Conservation (phyloP, 2,113 vertebrate genomes). For the Pituophis catenifer region DNA sequence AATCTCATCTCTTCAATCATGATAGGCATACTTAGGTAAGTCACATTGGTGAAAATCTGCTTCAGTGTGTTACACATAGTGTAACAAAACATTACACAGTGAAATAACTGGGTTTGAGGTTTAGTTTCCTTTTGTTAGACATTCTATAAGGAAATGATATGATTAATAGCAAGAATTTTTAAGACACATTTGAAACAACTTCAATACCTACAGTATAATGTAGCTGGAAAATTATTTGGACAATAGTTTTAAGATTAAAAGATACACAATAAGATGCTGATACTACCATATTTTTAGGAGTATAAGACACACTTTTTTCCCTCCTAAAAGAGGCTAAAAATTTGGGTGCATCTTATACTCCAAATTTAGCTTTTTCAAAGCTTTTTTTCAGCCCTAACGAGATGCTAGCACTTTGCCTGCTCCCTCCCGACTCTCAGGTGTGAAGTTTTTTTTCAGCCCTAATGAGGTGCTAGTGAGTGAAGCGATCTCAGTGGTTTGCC, state of each 20-base stretch:
- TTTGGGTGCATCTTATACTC: no score
- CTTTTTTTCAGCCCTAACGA: no score
- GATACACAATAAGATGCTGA: neutral
- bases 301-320: no score
- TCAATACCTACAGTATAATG: neutral
- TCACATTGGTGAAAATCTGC: neutral
- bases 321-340: no score
- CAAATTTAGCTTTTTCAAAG: no score
- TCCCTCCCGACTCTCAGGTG: no score
- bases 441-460: no score
- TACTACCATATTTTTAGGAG: neutral
- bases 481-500: no score
- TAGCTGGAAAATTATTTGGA: neutral
- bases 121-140: neutral
- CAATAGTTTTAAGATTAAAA: neutral
- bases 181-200: neutral
- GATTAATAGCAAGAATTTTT: neutral
- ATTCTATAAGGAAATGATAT: neutral
- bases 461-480: no score
- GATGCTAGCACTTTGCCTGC: no score
- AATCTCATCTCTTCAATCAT: neutral
- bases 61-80: neutral
- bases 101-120: neutral
- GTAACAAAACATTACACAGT: neutral
- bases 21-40: neutral